Evolutionary conservation across 2,888 invertebrate species (phyloP).

Genomic region (Andrena minutula): DNA sequence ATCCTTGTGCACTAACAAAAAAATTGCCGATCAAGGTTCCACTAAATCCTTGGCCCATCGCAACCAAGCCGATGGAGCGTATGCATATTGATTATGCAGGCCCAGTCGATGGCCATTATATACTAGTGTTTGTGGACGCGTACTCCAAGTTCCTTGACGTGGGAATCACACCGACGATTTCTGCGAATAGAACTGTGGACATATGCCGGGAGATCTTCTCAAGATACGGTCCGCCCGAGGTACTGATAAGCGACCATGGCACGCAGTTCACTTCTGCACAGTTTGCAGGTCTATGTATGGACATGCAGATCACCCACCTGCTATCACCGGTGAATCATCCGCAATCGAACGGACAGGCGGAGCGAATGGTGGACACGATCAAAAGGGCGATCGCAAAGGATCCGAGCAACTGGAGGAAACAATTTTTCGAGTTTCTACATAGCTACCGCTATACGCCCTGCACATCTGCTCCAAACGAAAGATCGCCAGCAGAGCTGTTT

Average conservation of each 20-base stretch:
- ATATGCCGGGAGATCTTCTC: background rate
- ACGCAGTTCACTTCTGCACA: constrained; percentile 10
- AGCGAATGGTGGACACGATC: too few relatives aligned
- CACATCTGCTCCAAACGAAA: too few relatives aligned
- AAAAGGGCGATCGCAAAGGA: too few relatives aligned
- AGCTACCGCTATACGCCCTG: too few relatives aligned
- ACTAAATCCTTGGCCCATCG: background rate
- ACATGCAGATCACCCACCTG: constrained; percentile 5
- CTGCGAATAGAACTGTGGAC: too few relatives aligned
- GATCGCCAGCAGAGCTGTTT: too few relatives aligned
- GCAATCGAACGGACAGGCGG: too few relatives aligned
- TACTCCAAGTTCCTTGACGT: background rate
- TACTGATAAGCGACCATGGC: constrained; percentile 2
- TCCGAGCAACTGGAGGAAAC: too few relatives aligned
- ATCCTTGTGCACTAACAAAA: background rate
- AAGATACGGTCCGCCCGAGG: background rate
- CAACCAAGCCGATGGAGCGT: background rate
- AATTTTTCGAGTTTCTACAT: too few relatives aligned
- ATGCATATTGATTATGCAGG: constrained; percentile 2
- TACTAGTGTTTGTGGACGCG: background rate
- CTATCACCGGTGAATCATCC: background rate
- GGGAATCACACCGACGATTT: too few relatives aligned
- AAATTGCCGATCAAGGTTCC: background rate
- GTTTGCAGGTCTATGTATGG: background rate
- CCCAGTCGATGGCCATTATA: background rate